phyloP scores from a whole-genome alignment of 2,888 invertebrate genomes.

The Pediacus dermestoides region DNA sequence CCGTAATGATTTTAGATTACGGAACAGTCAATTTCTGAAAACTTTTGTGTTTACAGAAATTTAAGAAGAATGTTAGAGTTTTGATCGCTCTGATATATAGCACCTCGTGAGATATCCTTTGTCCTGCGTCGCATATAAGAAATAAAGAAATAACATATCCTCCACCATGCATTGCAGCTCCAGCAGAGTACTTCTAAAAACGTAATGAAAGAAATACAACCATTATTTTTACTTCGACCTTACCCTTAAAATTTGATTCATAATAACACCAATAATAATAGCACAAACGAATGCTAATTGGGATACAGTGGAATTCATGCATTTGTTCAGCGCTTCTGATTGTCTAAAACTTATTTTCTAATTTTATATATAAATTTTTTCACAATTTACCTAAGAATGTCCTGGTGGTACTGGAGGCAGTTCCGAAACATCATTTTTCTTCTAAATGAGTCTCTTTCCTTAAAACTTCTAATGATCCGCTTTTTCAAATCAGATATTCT shows the following conservation, averaged over 20 bases:
- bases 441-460: not conserved
- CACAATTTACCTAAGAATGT: slow-evolving; percentile 1
- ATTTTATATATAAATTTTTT: not conserved
- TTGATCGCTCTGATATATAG: too few relatives aligned
- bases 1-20: too few relatives aligned
- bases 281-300: not conserved
- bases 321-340: not conserved
- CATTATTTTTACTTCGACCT: too few relatives aligned
- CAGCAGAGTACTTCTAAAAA: too few relatives aligned
- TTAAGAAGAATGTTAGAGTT: too few relatives aligned
- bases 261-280: not conserved
- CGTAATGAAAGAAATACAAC: too few relatives aligned
- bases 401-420: slow-evolving; percentile 3
- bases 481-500: not conserved
- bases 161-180: too few relatives aligned
- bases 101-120: not conserved
- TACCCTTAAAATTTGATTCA: slow-evolving; percentile 1
- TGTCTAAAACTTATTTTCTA: not conserved
- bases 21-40: too few relatives aligned
- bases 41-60: too few relatives aligned
- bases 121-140: slow-evolving; percentile 3
- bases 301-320: not conserved
- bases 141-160: not conserved
- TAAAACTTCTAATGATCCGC: not conserved
- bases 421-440: not conserved